These are phyloP conservation scores for Orthosia incerta DNA, from an alignment of 2,888 invertebrate genomes.

Conservation along the genomic window DNA sequence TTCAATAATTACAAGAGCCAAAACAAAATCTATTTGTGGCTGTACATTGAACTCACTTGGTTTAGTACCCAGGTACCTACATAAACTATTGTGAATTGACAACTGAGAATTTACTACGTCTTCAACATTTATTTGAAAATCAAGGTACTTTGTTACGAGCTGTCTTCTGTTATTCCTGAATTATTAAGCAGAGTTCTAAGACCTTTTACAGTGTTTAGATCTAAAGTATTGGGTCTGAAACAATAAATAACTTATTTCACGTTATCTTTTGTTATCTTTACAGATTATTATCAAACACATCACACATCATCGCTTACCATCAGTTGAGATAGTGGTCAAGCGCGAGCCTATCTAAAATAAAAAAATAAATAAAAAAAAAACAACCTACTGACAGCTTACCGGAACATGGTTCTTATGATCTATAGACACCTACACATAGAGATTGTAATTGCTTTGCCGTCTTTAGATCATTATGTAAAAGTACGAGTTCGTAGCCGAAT, in stretches of 20 bases:
- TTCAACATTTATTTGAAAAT: slow-evolving; percentile 17
- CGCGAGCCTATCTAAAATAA: too few relatives aligned
- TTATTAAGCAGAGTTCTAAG: slow-evolving; percentile 2
- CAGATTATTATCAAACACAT: too few relatives aligned
- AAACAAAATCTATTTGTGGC: slow-evolving; percentile 41
- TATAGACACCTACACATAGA: not conserved
- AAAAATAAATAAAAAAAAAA: too few relatives aligned
- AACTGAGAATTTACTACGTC: slow-evolving; percentile 19
- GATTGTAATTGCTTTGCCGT: not conserved
- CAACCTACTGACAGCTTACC: not conserved
- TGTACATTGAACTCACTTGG: slow-evolving; percentile 45
- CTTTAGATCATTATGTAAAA: not conserved
- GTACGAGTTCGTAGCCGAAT: too few relatives aligned
- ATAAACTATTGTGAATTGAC: slow-evolving; percentile 10
- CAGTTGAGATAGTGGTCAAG: too few relatives aligned
- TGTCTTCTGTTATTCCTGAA: slow-evolving; percentile 11
- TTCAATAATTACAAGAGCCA: slow-evolving; percentile 51
- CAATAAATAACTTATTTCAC: not conserved
- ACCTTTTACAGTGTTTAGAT: not conserved
- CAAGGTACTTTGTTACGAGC: not conserved
- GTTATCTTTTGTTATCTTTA: not conserved
- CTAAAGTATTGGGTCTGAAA: not conserved
- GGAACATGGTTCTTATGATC: not conserved
- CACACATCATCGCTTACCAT: too few relatives aligned
- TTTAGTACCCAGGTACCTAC: not conserved